Base-by-base conservation (phyloP, 2,113 vertebrate genomes). In the Mobula birostris region DNA sequence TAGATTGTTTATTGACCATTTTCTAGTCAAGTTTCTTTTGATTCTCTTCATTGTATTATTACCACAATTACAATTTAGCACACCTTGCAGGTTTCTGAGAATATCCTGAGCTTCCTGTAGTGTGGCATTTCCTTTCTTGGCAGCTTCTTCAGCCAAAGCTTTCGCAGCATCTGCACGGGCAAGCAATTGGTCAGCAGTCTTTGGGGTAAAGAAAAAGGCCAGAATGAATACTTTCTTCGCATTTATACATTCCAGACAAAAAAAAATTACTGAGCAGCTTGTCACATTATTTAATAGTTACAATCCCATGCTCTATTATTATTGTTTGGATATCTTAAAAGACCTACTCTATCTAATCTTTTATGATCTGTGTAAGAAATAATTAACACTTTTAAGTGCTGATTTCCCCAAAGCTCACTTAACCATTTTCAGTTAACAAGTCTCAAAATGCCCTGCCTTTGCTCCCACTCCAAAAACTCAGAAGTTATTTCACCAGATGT, bases 101-200 rank as follows among this genome's bases (percentile, higher is more conserved):
- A 99, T 99, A 95, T 96, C 97, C 80, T 98, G 97, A 1, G 99
- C 99, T 95, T 99, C 99, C 91, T 96, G 97, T 19, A 98, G 97
- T 0, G 99, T 99, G 3, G 98, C 96, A 11, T 96, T 97, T 40
- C 98, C 99, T 94, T 98, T 99, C 95, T 97, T 97, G 0, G 98
- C 98, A 12, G 99, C 98, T 95, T 99, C 98, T 82, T 99, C 98
- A 0, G 99, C 99, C 85, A 98, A 95, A 58, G 98, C 98, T 95
- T 99, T 99, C 0, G 99, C 99, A 0, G 99, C 99, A 7, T 99
- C 98, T 0, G 98, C 99, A 90, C 99, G 97, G 94, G 99, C 99
- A 40, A 99, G 95, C 94, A 99, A 97, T 95, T 99, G 99, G 95
- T 99, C 99, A 0, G 98, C 98, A 0, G 98, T 99, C 99, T 99